Conservation (phyloP, 2,888 invertebrate species). For the Gnatocerus cornutus region DNA sequence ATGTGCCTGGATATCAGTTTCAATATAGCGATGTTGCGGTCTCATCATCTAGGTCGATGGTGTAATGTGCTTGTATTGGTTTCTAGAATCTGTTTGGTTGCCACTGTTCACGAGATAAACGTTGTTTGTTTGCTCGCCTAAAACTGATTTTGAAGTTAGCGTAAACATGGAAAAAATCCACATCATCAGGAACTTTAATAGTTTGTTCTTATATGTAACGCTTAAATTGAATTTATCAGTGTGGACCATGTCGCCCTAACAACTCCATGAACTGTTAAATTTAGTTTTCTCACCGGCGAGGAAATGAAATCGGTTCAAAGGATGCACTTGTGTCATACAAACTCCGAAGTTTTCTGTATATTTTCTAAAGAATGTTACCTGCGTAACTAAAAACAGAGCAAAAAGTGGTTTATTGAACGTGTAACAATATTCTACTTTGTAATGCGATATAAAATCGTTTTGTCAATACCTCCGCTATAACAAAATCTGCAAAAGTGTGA, state of each 20-base stretch:
- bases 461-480: neutral
- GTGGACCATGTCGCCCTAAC: conserved; percentile 27
- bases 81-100: conserved; percentile 42
- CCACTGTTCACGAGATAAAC: conserved; percentile 18
- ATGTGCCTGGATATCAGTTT: conserved; percentile 46
- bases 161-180: conserved; percentile 10
- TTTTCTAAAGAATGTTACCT: conserved; percentile 3
- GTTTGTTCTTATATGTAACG: conserved; percentile 4
- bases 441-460: neutral
- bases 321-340: conserved; percentile 34
- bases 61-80: conserved; percentile 46
- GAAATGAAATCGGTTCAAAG: conserved; percentile 34
- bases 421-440: conserved; percentile 1
- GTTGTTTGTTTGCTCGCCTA: conserved; percentile 29
- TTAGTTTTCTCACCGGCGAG: conserved; percentile 34
- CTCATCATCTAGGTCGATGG: conserved; percentile 47
- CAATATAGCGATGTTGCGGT: conserved; percentile 50
- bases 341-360: conserved; percentile 17
- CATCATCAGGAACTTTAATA: conserved; percentile 4
- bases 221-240: conserved; percentile 29
- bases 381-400: neutral
- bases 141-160: conserved; percentile 6
- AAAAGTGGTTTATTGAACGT: neutral
- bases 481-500: conserved; percentile 4
- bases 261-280: conserved; percentile 30